These are phyloP conservation scores for Glossophaga mutica DNA, from an alignment of 2,797 vertebrate genomes.

Conservation along the genomic window DNA sequence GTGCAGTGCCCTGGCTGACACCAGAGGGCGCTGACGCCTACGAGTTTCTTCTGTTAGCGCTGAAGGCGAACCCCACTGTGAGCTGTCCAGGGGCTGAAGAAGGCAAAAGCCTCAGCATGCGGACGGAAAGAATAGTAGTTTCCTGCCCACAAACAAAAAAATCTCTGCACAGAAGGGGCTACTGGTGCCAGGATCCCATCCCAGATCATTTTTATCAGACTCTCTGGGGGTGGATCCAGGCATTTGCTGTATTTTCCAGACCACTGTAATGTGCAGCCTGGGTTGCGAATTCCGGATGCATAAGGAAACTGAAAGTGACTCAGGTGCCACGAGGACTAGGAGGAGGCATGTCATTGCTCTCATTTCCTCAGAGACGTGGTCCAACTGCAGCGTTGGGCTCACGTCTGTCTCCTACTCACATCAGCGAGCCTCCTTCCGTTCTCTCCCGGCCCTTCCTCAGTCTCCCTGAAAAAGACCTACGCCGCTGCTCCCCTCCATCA, in stretches of 20 bases:
- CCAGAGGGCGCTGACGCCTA: slow-evolving; percentile 53
- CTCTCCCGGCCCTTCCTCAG: fast-evolving
- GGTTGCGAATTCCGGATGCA: not conserved
- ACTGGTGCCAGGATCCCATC: not conserved
- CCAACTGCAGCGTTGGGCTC: not conserved
- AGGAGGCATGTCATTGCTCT: not conserved
- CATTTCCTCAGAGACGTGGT: not conserved
- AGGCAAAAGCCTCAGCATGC: not conserved
- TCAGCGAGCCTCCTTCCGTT: fast-evolving
- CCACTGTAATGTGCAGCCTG: not conserved
- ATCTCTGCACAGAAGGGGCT: not conserved
- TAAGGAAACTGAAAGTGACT: not conserved
- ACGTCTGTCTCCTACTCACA: no score
- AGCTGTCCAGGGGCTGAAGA: not conserved
- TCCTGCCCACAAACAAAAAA: not conserved
- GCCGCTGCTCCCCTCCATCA: not conserved
- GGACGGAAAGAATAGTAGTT: not conserved
- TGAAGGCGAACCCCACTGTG: not conserved
- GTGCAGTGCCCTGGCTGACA: not conserved
- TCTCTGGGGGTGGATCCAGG: not conserved
- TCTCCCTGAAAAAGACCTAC: not conserved
- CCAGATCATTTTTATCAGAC: not conserved
- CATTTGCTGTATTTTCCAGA: not conserved
- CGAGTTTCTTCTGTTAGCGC: fast-evolving
- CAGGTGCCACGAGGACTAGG: fast-evolving